phyloP scores from a whole-genome alignment of 2,113 vertebrate genomes.

The Dermatemys mawii region DNA sequence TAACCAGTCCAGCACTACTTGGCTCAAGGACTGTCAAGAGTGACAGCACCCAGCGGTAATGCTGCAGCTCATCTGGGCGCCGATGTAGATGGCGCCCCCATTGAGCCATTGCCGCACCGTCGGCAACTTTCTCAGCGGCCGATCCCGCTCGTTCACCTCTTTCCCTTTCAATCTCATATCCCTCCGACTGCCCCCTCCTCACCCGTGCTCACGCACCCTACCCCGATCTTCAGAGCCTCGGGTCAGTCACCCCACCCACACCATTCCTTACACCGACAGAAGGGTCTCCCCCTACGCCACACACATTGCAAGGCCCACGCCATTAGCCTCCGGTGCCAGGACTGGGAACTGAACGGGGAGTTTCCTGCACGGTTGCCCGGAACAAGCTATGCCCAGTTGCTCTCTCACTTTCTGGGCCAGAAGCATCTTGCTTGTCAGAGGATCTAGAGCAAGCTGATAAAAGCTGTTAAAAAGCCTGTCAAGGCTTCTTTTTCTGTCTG shows the following conservation, averaged over 20 bases:
- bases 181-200: not conserved
- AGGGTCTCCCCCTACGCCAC: not conserved
- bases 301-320: not conserved
- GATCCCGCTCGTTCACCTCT: not conserved
- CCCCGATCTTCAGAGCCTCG: not conserved
- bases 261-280: not conserved
- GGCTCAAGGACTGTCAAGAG: not conserved
- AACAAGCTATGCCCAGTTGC: not conserved
- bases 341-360: not conserved
- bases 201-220: not conserved
- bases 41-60: rapidly evolving
- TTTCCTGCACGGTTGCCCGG: not conserved
- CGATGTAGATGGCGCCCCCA: not conserved
- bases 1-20: not conserved
- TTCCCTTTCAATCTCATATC: not conserved
- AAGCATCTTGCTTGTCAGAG: not conserved
- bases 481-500: not conserved
- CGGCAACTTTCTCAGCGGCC: not conserved
- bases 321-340: too few relatives aligned
- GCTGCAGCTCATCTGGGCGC: not conserved
- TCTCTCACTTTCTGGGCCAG: not conserved
- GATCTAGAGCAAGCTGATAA: not conserved
- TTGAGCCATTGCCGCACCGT: not conserved
- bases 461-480: not conserved
- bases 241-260: not conserved